Evolutionary conservation across 2,888 invertebrate genomes (phyloP).

Genomic region (Merodon equestris): DNA sequence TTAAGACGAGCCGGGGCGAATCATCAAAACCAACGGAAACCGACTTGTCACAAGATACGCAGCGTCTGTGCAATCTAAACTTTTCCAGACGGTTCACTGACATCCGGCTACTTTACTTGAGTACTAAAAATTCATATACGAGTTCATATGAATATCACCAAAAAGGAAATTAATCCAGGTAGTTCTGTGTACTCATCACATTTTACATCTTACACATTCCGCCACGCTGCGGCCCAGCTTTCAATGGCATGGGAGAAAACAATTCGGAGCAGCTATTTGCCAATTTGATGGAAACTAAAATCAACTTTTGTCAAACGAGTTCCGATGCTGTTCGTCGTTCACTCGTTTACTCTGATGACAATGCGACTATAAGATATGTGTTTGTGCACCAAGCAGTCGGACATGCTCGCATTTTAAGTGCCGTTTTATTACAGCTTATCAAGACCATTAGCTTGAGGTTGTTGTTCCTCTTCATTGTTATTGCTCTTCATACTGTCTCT

Average conservation of each 20-base stretch:
- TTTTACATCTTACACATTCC: background rate
- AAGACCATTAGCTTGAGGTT: constrained; percentile 1
- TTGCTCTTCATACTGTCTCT: too few species aligned
- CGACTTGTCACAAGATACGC: too few species aligned
- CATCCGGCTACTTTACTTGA: too few species aligned
- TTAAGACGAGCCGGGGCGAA: too few species aligned
- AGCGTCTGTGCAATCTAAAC: too few species aligned
- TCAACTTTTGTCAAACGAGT: constrained; percentile 37
- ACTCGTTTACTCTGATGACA: constrained; percentile 40
- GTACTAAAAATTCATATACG: too few species aligned
- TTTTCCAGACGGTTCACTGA: too few species aligned
- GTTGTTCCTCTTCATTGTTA: too few species aligned
- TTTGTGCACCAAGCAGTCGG: constrained; percentile 25
- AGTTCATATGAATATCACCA: background rate
- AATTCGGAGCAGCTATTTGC: constrained; percentile 52
- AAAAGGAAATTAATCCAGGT: constrained; percentile 34
- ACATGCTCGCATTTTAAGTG: constrained; percentile 43
- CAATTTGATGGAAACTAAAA: constrained; percentile 35
- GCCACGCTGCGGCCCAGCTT: constrained; percentile 13
- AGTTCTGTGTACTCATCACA: background rate
- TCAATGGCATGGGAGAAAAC: constrained; percentile 58
- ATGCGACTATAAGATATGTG: background rate
- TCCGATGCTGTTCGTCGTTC: constrained; percentile 35
- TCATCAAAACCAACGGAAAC: too few species aligned
- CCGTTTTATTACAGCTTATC: constrained; percentile 39